Percentiles rank a stretch among this genome's conserved stretches.
phyloP scores from a whole-genome alignment of 1,140 invertebrate genomes.

The Manduca sexta region DNA sequence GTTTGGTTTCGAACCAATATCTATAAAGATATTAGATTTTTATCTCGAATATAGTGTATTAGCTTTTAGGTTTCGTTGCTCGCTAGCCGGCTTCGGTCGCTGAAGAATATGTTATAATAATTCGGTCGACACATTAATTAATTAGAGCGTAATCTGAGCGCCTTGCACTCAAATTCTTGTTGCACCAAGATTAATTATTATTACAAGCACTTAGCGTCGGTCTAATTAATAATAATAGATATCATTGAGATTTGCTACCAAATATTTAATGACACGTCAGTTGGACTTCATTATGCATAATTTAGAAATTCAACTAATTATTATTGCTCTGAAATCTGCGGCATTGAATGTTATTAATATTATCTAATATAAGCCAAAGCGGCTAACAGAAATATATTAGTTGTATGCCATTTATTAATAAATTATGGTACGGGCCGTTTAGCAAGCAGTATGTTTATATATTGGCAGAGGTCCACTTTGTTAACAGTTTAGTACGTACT shows the following conservation, averaged over 20 bases:
- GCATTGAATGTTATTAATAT: too few relatives aligned
- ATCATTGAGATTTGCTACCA: neutral
- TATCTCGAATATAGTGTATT: too few relatives aligned
- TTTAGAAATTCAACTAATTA: neutral
- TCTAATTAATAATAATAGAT: neutral
- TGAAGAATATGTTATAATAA: neutral
- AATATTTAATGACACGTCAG: neutral
- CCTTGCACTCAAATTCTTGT: conserved; percentile 29
- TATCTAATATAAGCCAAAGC: too few relatives aligned
- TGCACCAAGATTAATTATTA: conserved; percentile 32
- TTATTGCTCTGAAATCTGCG: too few relatives aligned
- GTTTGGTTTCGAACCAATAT: too few relatives aligned
- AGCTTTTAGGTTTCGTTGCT: too few relatives aligned
- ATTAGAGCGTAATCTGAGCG: conserved; percentile 27
- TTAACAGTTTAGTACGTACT: neutral
- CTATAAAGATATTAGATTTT: too few relatives aligned
- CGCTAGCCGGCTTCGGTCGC: too few relatives aligned
- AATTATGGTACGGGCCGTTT: too few relatives aligned
- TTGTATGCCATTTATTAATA: too few relatives aligned
- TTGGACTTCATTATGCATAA: neutral
- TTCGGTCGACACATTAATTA: conserved; percentile 32
- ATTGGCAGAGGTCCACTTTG: neutral
- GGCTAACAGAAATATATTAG: too few relatives aligned
- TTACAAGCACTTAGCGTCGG: neutral
- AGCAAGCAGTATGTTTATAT: too few relatives aligned